phyloP scores from a whole-genome alignment of 2,113 vertebrate genomes.

The Coracopsis vasa region DNA sequence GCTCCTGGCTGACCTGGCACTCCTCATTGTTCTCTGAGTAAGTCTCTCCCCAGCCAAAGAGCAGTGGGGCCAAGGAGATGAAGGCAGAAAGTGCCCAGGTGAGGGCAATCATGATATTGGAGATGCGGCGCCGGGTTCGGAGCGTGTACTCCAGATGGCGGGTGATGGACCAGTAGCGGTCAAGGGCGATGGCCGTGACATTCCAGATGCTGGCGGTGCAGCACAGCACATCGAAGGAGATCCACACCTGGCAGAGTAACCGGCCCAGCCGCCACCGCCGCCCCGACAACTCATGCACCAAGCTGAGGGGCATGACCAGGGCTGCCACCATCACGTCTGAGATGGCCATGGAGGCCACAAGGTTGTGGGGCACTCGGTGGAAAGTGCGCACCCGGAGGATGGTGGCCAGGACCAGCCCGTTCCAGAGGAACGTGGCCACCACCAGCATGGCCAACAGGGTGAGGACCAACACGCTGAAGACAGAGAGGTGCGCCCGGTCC shows the following conservation, averaged over 20 bases:
- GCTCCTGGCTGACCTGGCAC: constrained; percentile 94
- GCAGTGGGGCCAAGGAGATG: constrained; percentile 89
- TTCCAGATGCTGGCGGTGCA: constrained; percentile 99
- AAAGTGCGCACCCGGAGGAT: constrained; percentile 91
- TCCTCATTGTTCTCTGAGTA: constrained; percentile 83
- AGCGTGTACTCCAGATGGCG: constrained; percentile 93
- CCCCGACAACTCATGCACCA: constrained; percentile 88
- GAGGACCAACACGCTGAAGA: constrained; percentile 86
- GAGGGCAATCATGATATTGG: constrained; percentile 91
- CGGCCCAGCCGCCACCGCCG: constrained; percentile 88
- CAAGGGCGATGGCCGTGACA: constrained; percentile 92
- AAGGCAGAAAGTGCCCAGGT: constrained; percentile 91
- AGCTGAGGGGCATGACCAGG: constrained; percentile 93
- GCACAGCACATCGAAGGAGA: constrained; percentile 93
- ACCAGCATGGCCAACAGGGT: constrained; percentile 88
- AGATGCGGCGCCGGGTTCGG: constrained; percentile 84
- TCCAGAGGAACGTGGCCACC: constrained; percentile 92
- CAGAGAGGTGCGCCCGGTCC: constrained; percentile 68
- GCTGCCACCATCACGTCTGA: constrained; percentile 94
- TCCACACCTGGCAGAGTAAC: constrained; percentile 91
- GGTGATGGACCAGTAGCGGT: constrained; percentile 98
- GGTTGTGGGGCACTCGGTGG: constrained; percentile 94
- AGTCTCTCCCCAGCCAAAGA: constrained; percentile 94
- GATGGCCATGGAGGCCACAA: constrained; percentile 94
- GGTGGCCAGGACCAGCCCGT: constrained; percentile 90